Conservation (phyloP, 2,888 invertebrate genomes). For the Eristalis intricaria region DNA sequence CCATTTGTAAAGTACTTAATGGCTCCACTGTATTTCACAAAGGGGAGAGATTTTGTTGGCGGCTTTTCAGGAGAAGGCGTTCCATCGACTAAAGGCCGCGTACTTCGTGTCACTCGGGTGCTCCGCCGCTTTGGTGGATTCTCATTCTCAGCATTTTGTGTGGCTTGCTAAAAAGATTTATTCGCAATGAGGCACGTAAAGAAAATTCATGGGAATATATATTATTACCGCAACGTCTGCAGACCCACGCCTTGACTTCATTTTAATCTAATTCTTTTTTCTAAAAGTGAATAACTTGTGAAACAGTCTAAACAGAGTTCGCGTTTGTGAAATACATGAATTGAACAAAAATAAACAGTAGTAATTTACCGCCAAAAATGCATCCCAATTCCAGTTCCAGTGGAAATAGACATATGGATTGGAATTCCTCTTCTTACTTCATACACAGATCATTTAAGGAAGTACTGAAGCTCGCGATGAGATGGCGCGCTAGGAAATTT, state of each 20-base stretch:
- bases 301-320: background rate
- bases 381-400: background rate
- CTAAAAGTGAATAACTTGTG: background rate
- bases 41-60: slow-evolving; percentile 74
- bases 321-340: background rate
- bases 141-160: slow-evolving; percentile 65
- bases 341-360: background rate
- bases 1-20: slow-evolving; percentile 80
- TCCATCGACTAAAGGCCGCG: slow-evolving; percentile 75
- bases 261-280: background rate
- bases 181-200: background rate
- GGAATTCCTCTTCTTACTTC: background rate
- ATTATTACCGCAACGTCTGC: background rate
- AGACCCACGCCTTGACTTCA: background rate
- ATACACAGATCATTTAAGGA: background rate
- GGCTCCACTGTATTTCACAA: slow-evolving; percentile 77
- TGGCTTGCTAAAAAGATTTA: background rate
- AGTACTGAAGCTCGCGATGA: background rate
- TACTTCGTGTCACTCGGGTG: slow-evolving; percentile 75
- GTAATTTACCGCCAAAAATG: background rate
- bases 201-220: background rate
- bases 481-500: background rate
- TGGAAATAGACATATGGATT: background rate
- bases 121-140: slow-evolving; percentile 79
- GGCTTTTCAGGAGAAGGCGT: slow-evolving; percentile 74